These are phyloP conservation scores for Zaprionus taronus DNA, from an alignment of 1,140 invertebrate species.

Conservation along the genomic window DNA sequence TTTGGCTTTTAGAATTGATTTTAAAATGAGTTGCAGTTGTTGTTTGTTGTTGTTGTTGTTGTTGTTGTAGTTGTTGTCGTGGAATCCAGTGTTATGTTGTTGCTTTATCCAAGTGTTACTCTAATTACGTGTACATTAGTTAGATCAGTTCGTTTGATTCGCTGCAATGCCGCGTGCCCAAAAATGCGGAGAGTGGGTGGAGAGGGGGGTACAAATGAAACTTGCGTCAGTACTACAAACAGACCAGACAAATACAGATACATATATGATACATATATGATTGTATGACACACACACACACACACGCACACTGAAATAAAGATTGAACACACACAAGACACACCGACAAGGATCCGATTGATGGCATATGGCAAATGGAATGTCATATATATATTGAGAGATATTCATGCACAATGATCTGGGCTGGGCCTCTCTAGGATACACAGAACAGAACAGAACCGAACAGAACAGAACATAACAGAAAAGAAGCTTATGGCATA, in stretches of 20 bases:
- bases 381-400: neutral
- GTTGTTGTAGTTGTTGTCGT: slow-evolving; percentile 10
- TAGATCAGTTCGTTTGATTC: slow-evolving; percentile 59
- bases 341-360: slow-evolving; percentile 8
- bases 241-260: slow-evolving; percentile 12
- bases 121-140: slow-evolving; percentile 47
- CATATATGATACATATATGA: neutral
- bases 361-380: slow-evolving; percentile 6
- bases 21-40: neutral
- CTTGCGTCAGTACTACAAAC: slow-evolving; percentile 38
- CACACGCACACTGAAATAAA: neutral
- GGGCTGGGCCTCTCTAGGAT: neutral
- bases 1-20: slow-evolving; percentile 7
- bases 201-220: slow-evolving; percentile 48
- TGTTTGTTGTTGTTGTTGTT: slow-evolving; percentile 4
- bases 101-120: slow-evolving; percentile 41
- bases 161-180: slow-evolving; percentile 64
- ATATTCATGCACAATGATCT: slow-evolving; percentile 4
- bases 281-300: neutral
- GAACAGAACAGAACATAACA: neutral
- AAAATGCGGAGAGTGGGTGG: slow-evolving; percentile 30
- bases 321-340: neutral
- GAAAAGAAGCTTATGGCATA: neutral
- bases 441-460: neutral
- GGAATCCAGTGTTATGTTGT: slow-evolving; percentile 28